These are phyloP conservation scores for Sebastes matsubarae DNA, from an alignment of 2,797 vertebrate species.

Conservation along the genomic window DNA sequence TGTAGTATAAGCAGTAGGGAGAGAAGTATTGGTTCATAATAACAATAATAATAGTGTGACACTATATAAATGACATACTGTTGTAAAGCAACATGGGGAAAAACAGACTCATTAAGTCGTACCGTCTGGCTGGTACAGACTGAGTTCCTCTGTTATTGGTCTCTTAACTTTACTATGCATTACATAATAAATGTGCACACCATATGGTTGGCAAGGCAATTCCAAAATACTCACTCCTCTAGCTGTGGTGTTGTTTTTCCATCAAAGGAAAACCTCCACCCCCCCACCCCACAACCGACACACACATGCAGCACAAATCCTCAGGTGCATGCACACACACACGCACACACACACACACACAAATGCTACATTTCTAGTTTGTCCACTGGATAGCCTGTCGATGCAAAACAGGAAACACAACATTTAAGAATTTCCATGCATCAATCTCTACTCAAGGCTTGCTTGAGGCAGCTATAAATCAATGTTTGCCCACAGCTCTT, in stretches of 20 bases:
- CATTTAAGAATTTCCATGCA: slow-evolving; percentile 27
- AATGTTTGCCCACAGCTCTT: background rate
- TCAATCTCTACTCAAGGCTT: background rate
- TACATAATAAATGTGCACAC: slow-evolving; percentile 76
- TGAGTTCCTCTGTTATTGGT: slow-evolving; percentile 44
- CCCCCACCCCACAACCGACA: slow-evolving; percentile 10
- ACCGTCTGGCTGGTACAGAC: slow-evolving; percentile 47
- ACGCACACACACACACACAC: slow-evolving; percentile 4
- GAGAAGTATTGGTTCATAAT: slow-evolving; percentile 1
- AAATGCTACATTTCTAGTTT: slow-evolving; percentile 22
- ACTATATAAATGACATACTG: slow-evolving; percentile 19
- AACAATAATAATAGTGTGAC: background rate
- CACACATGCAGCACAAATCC: slow-evolving; percentile 12
- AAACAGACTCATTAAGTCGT: slow-evolving; percentile 42
- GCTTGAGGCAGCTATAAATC: background rate
- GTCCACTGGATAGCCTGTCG: background rate
- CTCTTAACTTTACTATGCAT: slow-evolving; percentile 71
- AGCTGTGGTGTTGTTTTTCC: slow-evolving; percentile 66
- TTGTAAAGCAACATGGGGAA: slow-evolving; percentile 7
- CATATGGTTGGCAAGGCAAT: slow-evolving; percentile 71
- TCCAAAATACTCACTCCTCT: slow-evolving; percentile 56
- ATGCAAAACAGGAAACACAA: slow-evolving; percentile 17
- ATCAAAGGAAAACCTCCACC: slow-evolving; percentile 46
- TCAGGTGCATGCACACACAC: slow-evolving; percentile 41
- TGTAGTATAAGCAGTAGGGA: background rate